Evolutionary conservation across 2,888 invertebrate species (phyloP).

Genomic region (Metalampra italica): DNA sequence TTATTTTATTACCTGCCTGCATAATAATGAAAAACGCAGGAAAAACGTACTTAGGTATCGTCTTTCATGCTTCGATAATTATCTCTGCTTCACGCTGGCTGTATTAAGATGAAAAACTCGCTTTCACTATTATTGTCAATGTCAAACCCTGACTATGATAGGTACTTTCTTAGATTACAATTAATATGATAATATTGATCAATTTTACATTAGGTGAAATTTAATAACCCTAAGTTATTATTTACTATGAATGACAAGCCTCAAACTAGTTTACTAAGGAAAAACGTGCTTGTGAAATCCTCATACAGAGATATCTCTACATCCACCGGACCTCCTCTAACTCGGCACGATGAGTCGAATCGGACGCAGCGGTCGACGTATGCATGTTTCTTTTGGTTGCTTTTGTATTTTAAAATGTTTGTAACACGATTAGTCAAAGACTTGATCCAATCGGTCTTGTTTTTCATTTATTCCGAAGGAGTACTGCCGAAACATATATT

Average conservation of each 20-base stretch:
- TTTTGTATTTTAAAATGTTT: conserved; percentile 52
- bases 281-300: conserved; percentile 27
- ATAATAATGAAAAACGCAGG: too few relatives aligned
- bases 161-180: too few relatives aligned
- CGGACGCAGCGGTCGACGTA: conserved; percentile 47
- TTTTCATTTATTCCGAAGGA: conserved; percentile 40
- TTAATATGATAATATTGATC: conserved; percentile 1
- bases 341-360: conserved; percentile 32
- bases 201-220: conserved; percentile 9
- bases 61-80: neutral
- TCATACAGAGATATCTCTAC: conserved; percentile 23
- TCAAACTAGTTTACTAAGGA: conserved; percentile 36
- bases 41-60: too few relatives aligned
- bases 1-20: too few relatives aligned
- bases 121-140: neutral
- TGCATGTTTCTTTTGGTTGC: conserved; percentile 47
- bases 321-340: conserved; percentile 17
- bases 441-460: conserved; percentile 35
- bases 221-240: conserved; percentile 13
- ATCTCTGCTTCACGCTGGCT: neutral
- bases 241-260: conserved; percentile 45
- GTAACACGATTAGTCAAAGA: conserved; percentile 49
- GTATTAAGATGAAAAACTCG: neutral
- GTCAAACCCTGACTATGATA: too few relatives aligned
- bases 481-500: conserved; percentile 48